A percentile compares a stretch with the other conserved stretches of the same genome.
phyloP scores from a whole-genome alignment of 37 sponge, comb jelly and placozoan species.

The Aplysina aerophoba region DNA sequence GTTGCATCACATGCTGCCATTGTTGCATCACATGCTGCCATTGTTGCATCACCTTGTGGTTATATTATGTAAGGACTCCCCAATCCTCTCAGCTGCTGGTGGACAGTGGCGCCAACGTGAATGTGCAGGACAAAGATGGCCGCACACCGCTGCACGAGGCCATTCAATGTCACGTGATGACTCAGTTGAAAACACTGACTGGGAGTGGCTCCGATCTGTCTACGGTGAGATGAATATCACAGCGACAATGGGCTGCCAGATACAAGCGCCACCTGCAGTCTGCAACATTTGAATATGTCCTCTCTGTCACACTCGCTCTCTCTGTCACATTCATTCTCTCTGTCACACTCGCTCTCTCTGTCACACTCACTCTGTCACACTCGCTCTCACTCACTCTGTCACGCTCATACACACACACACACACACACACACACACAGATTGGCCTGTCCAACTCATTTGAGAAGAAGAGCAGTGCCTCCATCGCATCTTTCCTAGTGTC shows the following conservation, averaged over 20 bases:
- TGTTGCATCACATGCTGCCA: too few species aligned
- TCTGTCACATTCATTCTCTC: too few species aligned
- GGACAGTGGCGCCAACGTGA: conserved; percentile 70
- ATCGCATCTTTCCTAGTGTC: conserved; percentile 82
- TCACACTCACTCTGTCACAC: too few species aligned
- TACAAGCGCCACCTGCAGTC: not conserved
- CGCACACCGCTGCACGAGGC: conserved; percentile 80
- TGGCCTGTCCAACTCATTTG: conserved; percentile 26
- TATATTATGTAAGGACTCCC: too few species aligned
- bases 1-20: too few species aligned
- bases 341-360: too few species aligned
- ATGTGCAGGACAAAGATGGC: conserved; percentile 75
- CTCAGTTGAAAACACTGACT: conserved; percentile 67
- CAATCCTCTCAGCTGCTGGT: conserved; percentile 63
- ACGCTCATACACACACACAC: too few species aligned
- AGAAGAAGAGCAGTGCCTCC: conserved; percentile 87
- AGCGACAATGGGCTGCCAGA: not conserved
- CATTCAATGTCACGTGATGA: conserved; percentile 73
- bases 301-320: too few species aligned
- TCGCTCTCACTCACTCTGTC: too few species aligned
- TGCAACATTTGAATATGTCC: too few species aligned
- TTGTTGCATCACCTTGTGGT: too few species aligned
- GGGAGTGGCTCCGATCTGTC: not conserved
- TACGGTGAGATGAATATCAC: not conserved
- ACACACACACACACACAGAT: too few species aligned